Evolutionary conservation across 2,113 vertebrate genomes (phyloP).

Genomic region (Eclectus roratus): DNA sequence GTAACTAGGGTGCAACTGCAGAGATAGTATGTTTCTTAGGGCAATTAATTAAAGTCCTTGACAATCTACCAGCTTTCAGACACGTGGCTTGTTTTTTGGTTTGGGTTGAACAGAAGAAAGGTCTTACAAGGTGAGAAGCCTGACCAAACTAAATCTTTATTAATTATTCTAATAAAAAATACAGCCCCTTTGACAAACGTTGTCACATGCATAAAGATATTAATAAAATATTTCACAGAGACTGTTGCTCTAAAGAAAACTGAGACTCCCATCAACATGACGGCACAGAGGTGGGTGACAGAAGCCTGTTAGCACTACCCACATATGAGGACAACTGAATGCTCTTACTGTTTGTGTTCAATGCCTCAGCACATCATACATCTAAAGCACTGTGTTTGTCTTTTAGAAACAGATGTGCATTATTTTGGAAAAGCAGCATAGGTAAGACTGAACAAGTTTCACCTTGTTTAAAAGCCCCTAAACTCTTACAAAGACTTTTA

Average conservation of each 20-base stretch:
- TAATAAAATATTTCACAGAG: neutral
- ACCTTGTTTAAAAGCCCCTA: neutral
- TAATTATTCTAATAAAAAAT: neutral
- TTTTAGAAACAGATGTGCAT: neutral
- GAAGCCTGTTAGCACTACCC: neutral
- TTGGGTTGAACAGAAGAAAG: neutral
- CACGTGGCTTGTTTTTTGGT: fast-evolving
- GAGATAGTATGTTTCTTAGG: neutral
- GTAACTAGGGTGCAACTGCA: neutral
- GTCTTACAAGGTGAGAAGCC: neutral
- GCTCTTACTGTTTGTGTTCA: neutral
- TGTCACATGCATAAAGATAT: neutral
- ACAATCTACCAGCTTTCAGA: neutral
- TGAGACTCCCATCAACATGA: neutral
- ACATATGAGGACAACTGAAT: fast-evolving
- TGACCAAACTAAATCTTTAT: neutral
- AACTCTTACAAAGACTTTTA: neutral
- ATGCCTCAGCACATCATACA: neutral
- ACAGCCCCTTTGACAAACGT: neutral
- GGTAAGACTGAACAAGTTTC: neutral
- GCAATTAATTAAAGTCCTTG: neutral
- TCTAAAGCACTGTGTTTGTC: neutral
- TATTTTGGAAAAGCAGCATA: neutral
- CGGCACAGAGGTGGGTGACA: neutral
- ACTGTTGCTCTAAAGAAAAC: neutral